These are phyloP conservation scores for Medauroidea extradentata DNA, from an alignment of 1,140 invertebrate species.

Conservation along the genomic window DNA sequence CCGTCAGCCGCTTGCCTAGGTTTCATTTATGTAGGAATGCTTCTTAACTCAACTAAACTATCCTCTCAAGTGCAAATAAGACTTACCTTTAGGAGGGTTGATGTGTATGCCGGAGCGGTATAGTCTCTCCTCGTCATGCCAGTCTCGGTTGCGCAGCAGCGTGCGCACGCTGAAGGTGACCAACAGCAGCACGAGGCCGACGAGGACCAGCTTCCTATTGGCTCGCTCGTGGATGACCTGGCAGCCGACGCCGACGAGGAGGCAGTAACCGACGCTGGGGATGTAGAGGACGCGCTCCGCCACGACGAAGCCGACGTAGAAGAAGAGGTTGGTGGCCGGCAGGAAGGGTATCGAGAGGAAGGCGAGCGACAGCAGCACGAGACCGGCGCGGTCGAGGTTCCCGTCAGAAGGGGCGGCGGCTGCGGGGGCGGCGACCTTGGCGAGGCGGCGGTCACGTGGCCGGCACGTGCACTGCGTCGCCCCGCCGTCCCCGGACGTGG, in stretches of 20 bases:
- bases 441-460: conserved; percentile 18
- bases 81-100: conserved; percentile 96
- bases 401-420: background rate
- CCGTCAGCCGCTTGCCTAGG: no score
- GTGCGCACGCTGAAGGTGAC: conserved; percentile 69
- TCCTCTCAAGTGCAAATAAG: no score
- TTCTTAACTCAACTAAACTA: no score
- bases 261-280: conserved; percentile 92
- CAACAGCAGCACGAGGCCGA: conserved; percentile 54
- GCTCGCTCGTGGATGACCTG: conserved; percentile 41
- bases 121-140: conserved; percentile 88
- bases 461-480: conserved; percentile 37
- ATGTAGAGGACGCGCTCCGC: conserved; percentile 93
- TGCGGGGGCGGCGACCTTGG: background rate
- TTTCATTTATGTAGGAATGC: no score
- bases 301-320: conserved; percentile 96
- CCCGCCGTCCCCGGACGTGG: conserved; percentile 22
- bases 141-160: conserved; percentile 79
- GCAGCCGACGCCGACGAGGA: conserved; percentile 73
- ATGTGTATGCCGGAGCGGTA: conserved; percentile 86
- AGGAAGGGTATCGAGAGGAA: conserved; percentile 87
- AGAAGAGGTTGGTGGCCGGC: conserved; percentile 89
- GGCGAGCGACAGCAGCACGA: conserved; percentile 58
- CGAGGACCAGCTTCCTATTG: conserved; percentile 44
- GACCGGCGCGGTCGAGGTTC: background rate